Base-by-base conservation (phyloP, 2,113 vertebrate genomes). In the Nansenia antarctica region DNA sequence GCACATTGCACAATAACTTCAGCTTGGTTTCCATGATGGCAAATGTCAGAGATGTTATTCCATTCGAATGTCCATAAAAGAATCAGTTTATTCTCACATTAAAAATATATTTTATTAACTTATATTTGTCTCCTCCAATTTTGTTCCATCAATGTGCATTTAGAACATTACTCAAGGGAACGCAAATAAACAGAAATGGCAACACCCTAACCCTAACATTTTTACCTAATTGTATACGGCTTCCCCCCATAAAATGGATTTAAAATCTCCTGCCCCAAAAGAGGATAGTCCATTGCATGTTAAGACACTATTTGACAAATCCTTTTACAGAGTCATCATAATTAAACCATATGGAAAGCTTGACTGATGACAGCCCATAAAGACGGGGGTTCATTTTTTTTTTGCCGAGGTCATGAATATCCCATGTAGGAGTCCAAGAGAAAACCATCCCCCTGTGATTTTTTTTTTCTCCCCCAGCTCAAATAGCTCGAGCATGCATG, bases 21-120 rank as follows among this genome's bases (percentile, higher is more conserved):
- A 55, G 26, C 24, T 27, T 29, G 5, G n/a, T 11, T 59, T 59
- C 24, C 31, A 60, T 55, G 14, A 18, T 42, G 39, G 15, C 18
- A 18, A 3, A 42, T 32, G 2, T 22, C 20, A 20, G 3, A 27
- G 53, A 22, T 26, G 30, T 64, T 31, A 55, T n/a, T 64, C 18
- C 49, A 32, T 63, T 35, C 39, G 22, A 32, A 52, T 53, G 29
- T 49, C 35, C 11, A 53, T 26, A 32, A 9, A 22, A 7, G 26
- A 52, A 49, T 24, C 52, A 34, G 15, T 35, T 14, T 20, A 55
- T 39, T 35, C 57, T 42, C 12, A 45, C 52, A 49, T 49, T 70
- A 69, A 62, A 67, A 60, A 0, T 72, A 58, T 79, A 71, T 67
- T 71, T 74, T 79, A 35, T 15, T 69, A 57, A 39, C 42, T 35